phyloP scores from a whole-genome alignment of 2,113 vertebrate genomes.

The Merops nubicus region DNA sequence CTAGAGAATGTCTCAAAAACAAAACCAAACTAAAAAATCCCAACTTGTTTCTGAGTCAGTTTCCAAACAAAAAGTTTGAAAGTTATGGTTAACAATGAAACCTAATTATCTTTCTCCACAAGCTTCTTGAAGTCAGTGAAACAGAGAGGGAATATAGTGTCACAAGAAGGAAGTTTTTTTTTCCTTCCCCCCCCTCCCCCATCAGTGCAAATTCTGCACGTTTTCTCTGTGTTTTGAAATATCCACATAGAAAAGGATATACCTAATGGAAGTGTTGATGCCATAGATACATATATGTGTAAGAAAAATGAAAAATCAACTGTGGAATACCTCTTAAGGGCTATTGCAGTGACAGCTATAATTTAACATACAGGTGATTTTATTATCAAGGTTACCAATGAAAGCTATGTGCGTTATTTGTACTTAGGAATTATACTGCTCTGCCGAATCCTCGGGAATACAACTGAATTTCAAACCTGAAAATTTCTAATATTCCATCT shows the following conservation, averaged over 20 bases:
- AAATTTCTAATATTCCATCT: background rate
- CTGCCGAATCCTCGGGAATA: background rate
- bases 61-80: background rate
- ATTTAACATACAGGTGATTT: background rate
- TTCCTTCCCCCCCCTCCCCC: background rate
- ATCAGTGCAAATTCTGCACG: background rate
- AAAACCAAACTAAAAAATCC: rapidly evolving
- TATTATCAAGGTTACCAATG: background rate
- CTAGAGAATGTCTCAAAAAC: background rate
- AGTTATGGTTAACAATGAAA: background rate
- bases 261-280: background rate
- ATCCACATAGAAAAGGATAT: background rate
- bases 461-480: background rate
- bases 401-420: background rate
- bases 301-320: background rate
- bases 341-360: background rate
- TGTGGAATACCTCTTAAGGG: background rate
- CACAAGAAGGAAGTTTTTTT: background rate
- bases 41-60: background rate
- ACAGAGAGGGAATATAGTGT: background rate
- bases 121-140: background rate
- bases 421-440: background rate
- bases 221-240: background rate
- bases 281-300: background rate
- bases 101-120: background rate